Evolutionary conservation across 2,888 invertebrate genomes (phyloP).

Genomic region (Nematopogon swammerdamellus): DNA sequence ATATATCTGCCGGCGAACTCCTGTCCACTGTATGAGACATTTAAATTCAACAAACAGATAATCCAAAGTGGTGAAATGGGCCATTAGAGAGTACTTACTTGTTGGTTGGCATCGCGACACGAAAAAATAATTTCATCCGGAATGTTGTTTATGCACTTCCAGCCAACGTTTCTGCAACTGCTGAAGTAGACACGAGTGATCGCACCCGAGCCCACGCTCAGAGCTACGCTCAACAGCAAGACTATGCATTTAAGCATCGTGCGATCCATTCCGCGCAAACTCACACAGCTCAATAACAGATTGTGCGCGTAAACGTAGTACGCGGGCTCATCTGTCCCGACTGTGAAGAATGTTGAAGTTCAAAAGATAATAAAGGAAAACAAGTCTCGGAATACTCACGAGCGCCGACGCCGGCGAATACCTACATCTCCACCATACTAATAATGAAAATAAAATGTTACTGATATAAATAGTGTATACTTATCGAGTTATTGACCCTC

Average conservation of each 20-base stretch:
- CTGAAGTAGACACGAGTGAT: slow-evolving; percentile 32
- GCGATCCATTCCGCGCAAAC: not conserved
- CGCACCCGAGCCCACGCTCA: not conserved
- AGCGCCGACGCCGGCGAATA: too few species aligned
- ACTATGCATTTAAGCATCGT: not conserved
- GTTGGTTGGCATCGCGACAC: slow-evolving; percentile 23
- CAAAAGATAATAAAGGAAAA: not conserved
- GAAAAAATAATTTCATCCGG: slow-evolving; percentile 34
- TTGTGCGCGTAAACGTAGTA: not conserved
- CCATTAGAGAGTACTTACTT: slow-evolving; percentile 35
- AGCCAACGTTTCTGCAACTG: slow-evolving; percentile 34
- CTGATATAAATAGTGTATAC: too few species aligned
- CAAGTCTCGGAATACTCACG: not conserved
- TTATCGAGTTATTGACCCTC: too few species aligned
- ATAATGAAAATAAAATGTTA: too few species aligned
- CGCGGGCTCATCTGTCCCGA: not conserved
- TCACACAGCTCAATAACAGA: not conserved
- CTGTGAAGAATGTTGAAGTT: not conserved
- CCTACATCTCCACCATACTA: too few species aligned
- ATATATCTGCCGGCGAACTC: too few species aligned
- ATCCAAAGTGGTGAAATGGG: too few species aligned
- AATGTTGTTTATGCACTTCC: slow-evolving; percentile 38
- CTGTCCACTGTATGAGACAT: too few species aligned
- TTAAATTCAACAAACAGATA: too few species aligned
- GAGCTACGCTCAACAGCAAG: not conserved